Percentiles rank a stretch among this genome's conserved stretches.
Conservation (phyloP, 2,888 invertebrate genomes). For the Penaeus monodon region DNA sequence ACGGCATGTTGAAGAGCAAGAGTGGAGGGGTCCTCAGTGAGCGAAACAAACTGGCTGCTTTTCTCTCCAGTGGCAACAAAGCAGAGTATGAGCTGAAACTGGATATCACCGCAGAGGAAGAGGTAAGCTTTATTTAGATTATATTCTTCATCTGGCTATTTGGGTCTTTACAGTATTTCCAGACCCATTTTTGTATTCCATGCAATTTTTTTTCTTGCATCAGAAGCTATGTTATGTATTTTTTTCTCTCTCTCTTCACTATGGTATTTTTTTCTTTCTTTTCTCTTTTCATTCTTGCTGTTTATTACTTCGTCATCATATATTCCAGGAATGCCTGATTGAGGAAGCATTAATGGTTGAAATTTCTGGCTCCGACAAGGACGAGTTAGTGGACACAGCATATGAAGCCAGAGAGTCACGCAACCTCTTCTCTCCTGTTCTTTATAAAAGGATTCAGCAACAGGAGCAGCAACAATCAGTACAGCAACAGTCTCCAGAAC, state of each 20-base stretch:
- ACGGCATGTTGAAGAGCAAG: constrained; percentile 24
- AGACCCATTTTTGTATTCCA: background rate
- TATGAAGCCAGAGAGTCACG: constrained; percentile 50
- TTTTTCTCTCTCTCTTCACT: too few species aligned
- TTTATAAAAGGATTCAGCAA: constrained; percentile 16
- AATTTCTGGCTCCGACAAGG: constrained; percentile 19
- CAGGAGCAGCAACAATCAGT: constrained; percentile 3
- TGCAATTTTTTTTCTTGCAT: too few species aligned
- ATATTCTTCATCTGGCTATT: background rate
- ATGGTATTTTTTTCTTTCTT: background rate
- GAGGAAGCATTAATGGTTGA: constrained; percentile 47
- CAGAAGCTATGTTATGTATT: too few species aligned
- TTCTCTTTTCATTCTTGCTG: too few species aligned
- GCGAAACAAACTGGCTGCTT: constrained; percentile 44
- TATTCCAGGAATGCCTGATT: constrained; percentile 48
- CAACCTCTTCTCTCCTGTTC: background rate
- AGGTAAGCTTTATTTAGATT: constrained; percentile 19
- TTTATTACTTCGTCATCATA: background rate
- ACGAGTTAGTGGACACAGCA: constrained; percentile 46
- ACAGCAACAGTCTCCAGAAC: background rate
- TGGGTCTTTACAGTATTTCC: background rate
- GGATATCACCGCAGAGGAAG: constrained; percentile 62
- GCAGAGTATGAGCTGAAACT: constrained; percentile 58
- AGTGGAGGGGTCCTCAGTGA: constrained; percentile 49
- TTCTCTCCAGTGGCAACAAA: constrained; percentile 45